These are phyloP conservation scores for Bursaphelenchus okinawaensis DNA, from an alignment of 2,888 invertebrate genomes.

Conservation along the genomic window DNA sequence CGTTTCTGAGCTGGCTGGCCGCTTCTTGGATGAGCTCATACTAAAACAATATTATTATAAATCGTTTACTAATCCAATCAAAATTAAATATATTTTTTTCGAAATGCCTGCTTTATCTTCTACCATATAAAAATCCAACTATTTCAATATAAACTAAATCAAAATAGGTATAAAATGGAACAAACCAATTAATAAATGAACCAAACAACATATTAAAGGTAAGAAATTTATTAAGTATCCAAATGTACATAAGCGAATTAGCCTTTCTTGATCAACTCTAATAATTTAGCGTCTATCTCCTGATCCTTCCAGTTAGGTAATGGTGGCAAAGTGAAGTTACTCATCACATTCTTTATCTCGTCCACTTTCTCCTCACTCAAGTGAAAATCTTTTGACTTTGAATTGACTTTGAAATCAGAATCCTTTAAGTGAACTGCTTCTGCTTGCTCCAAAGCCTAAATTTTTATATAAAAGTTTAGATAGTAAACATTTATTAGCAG, in stretches of 20 bases:
- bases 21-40: constrained; percentile 17
- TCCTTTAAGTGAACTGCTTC: constrained; percentile 19
- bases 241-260: neutral
- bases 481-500: no score
- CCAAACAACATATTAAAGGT: no score
- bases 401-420: constrained; percentile 9
- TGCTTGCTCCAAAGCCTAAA: constrained; percentile 15
- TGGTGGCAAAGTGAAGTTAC: neutral
- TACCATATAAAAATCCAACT: no score
- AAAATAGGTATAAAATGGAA: no score
- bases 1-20: constrained; percentile 7
- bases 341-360: constrained; percentile 4
- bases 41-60: no score
- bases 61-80: no score
- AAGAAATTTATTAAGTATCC: no score
- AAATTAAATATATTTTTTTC: no score
- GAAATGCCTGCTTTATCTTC: no score
- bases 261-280: neutral
- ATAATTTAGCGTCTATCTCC: neutral
- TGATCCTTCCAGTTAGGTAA: constrained; percentile 2
- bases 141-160: no score
- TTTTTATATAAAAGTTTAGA: neutral
- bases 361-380: constrained; percentile 5
- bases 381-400: constrained; percentile 1
- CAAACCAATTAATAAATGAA: no score